Base-by-base conservation (phyloP, 2,888 invertebrate species). In the Pyrrhia umbra region DNA sequence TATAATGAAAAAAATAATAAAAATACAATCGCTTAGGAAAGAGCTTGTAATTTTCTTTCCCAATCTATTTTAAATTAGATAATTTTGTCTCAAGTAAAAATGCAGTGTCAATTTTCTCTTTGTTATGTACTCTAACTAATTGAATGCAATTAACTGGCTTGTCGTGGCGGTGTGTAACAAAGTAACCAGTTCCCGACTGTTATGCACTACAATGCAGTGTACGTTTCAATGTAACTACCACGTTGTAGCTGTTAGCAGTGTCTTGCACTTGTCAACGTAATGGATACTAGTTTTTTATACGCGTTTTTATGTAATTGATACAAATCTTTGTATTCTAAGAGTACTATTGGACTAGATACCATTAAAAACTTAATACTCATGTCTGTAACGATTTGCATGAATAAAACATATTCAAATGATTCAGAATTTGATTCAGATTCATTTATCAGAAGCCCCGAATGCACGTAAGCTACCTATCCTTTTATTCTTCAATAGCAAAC, bases 401-500 rank as follows among this genome's bases (percentile, higher is more conserved):
- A 27, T 27, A 10, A 27, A 27, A 10, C 8, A 27, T 8, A n/a
- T n/a, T n/a, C n/a, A n/a, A n/a, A n/a, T n/a, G n/a, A n/a, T n/a
- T n/a, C n/a, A n/a, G n/a, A n/a, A n/a, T n/a, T n/a, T n/a, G n/a
- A n/a, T n/a, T n/a, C n/a, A n/a, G n/a, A n/a, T n/a, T n/a, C n/a
- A n/a, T n/a, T n/a, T n/a, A n/a, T n/a, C n/a, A n/a, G n/a, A n/a
- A n/a, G n/a, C n/a, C n/a, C n/a, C n/a, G n/a, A 40, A 46, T 40
- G 2, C 6, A 13, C 6, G 9, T 15, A 23, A n/a, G n/a, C 30
- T 23, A 58, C 45, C 15, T n/a, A n/a, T 1, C 1, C 5, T n/a
- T 45, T 45, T 13, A 25, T 18, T 45, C 58, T 67, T 40, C 23
- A 15, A 23, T 21, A 23, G 25, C 54, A 59, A 68, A 59, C 30